phyloP scores from a whole-genome alignment of 2,797 vertebrate genomes.

The Astyanax mexicanus region DNA sequence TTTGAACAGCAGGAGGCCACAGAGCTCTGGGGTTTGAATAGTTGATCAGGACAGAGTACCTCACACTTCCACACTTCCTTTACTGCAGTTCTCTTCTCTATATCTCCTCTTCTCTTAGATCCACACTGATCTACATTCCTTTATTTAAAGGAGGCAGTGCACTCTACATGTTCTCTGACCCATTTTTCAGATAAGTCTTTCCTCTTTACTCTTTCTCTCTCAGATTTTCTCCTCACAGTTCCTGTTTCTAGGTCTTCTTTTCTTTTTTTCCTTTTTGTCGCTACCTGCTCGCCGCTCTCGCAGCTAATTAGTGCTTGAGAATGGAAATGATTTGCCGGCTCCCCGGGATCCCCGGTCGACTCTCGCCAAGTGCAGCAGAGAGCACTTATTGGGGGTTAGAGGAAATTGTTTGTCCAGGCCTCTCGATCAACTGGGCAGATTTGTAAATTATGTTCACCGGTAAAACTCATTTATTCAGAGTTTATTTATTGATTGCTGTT shows the following conservation, averaged over 20 bases:
- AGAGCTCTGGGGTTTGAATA: background rate
- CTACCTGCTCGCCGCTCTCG: slow-evolving; percentile 19
- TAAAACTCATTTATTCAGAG: background rate
- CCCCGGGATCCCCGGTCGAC: background rate
- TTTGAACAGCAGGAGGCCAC: slow-evolving; percentile 6
- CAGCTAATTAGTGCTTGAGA: slow-evolving; percentile 29
- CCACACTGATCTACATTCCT: slow-evolving; percentile 3
- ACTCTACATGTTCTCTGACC: background rate
- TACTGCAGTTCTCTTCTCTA: background rate
- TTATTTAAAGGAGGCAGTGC: too few relatives aligned
- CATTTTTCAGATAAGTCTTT: slow-evolving; percentile 13
- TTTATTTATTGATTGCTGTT: background rate
- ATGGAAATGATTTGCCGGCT: background rate
- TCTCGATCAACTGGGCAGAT: background rate
- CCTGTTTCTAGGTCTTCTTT: background rate
- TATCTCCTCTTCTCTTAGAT: background rate
- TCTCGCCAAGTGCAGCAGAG: background rate
- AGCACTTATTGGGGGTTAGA: background rate
- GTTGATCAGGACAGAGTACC: background rate
- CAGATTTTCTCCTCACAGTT: background rate
- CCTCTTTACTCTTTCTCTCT: background rate
- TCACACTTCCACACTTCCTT: background rate
- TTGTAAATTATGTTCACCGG: background rate
- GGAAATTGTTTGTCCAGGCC: background rate
- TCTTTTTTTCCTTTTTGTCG: background rate